Evolutionary conservation across 2,113 vertebrate genomes (phyloP), one percentile per base, ranked within the genome.

Genomic region (Corynorhinus townsendii): DNA sequence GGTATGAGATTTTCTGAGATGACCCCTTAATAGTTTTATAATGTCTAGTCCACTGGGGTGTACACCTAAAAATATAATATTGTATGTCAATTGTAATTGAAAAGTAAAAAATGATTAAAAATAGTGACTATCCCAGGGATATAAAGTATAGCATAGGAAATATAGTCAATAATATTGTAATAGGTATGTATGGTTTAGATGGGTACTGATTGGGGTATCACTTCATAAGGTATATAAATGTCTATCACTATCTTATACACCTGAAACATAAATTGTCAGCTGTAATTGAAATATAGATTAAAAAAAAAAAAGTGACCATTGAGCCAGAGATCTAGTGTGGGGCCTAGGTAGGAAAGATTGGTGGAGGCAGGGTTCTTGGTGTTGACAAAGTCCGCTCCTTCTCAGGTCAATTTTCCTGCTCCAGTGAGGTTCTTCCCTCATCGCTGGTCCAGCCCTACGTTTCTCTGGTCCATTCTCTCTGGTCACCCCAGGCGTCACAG

Each of bases 321-420:
- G 24, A 62, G 59, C 26, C 59, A 62, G 59, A 12, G 11, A 3
- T 7, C 30, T 64, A 11, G 10, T 5, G 11, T 35, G 38, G 6
- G 38, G 28, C 80, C 28, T 3, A 59, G 68, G 47, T 68, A 24
- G 20, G 28, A 76, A 7, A 14, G 22, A 33, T 11, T 19, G 54
- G 79, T 19, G 0, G 2, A n/a, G 12, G 76, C 1, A 10, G 11
- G 14, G 35, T n/a, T 30, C 49, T 28, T 11, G 11, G 5, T 2
- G 11, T 17, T 24, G 28, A 62, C 7, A 49, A n/a, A 22, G 30
- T 30, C 35, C 33, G 38, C 28, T 4, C 4, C 79, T 28, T 1
- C 8, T 54, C 17, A 4, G 56, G 3, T 5, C 10, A 49, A 1
- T n/a, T 49, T 76, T 59, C 2, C 8, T 4, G 16, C 59, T 64